phyloP scores from a whole-genome alignment of 2,113 vertebrate species.

The Hoplias malabaricus region DNA sequence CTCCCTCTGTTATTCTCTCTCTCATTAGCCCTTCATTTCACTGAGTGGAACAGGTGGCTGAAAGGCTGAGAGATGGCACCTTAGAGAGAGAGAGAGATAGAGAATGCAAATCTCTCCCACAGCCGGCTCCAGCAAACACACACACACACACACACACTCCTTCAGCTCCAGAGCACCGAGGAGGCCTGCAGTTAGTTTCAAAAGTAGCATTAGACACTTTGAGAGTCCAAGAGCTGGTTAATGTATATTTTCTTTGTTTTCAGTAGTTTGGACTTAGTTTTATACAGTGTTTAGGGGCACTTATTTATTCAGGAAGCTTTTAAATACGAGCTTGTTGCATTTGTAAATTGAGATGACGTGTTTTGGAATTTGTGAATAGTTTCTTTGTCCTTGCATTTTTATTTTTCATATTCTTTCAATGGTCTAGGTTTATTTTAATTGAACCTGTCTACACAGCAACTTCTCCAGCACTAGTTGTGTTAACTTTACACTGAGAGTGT shows the following conservation, averaged over 20 bases:
- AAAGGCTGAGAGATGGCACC: slow-evolving; percentile 30
- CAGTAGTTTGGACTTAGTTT: not conserved
- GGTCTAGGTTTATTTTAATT: too few relatives aligned
- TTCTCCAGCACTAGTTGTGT: too few relatives aligned
- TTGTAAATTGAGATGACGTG: too few relatives aligned
- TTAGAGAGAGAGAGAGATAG: slow-evolving; percentile 17
- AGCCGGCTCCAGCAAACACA: not conserved
- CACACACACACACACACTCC: not conserved
- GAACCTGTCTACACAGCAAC: too few relatives aligned
- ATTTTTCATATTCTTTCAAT: too few relatives aligned
- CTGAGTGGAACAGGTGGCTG: slow-evolving; percentile 45
- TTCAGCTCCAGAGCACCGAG: not conserved
- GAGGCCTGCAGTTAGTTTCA: not conserved
- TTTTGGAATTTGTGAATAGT: too few relatives aligned
- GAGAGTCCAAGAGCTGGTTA: not conserved
- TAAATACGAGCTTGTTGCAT: too few relatives aligned
- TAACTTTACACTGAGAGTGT: too few relatives aligned
- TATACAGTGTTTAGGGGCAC: not conserved
- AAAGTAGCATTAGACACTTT: not conserved
- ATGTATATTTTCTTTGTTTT: not conserved
- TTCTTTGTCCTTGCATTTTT: too few relatives aligned
- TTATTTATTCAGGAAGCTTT: not conserved
- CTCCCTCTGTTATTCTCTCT: slow-evolving; percentile 33
- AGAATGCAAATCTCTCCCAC: slow-evolving; percentile 16
- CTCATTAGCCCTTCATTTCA: slow-evolving; percentile 42